Conservation (phyloP, 2,888 invertebrate species). For the Syritta pipiens region DNA sequence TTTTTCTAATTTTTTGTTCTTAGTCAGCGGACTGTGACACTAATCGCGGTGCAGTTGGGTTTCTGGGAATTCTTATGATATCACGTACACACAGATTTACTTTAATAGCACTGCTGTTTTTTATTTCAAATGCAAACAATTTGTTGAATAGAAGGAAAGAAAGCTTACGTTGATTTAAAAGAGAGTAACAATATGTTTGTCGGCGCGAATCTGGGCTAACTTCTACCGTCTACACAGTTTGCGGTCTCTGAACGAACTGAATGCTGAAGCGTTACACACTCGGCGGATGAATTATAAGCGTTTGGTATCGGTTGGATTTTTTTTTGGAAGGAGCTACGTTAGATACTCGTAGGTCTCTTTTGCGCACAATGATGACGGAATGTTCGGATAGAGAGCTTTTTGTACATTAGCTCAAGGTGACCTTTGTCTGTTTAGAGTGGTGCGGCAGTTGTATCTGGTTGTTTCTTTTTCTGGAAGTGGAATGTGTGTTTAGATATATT, state of each 20-base stretch:
- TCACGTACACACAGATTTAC: conserved; percentile 10
- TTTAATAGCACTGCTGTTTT: not conserved
- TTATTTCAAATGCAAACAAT: not conserved
- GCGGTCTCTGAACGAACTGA: conserved; percentile 74
- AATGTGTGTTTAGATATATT: conserved; percentile 29
- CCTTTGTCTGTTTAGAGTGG: conserved; percentile 52
- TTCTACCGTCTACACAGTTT: conserved; percentile 65
- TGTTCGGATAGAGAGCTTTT: conserved; percentile 48
- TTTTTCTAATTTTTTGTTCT: conserved; percentile 4
- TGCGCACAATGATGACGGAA: conserved; percentile 59
- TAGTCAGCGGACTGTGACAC: conserved; percentile 11
- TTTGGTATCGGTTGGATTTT: conserved; percentile 19
- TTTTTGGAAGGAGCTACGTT: conserved; percentile 59
- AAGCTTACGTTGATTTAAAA: conserved; percentile 47
- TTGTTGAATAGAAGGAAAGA: conserved; percentile 1
- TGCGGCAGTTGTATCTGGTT: conserved; percentile 19
- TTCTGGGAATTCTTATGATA: not conserved
- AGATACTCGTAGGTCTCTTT: conserved; percentile 49
- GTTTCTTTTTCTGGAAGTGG: conserved; percentile 55
- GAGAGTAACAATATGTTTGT: conserved; percentile 24
- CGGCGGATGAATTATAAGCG: conserved; percentile 33
- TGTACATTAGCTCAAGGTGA: conserved; percentile 63
- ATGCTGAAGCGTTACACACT: conserved; percentile 36
- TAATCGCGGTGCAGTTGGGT: not conserved
- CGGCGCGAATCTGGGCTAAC: conserved; percentile 20